Percentiles rank a stretch among this genome's conserved stretches.
Conservation (phyloP, 2,113 vertebrate genomes). For the Speoplatyrhinus poulsoni region DNA sequence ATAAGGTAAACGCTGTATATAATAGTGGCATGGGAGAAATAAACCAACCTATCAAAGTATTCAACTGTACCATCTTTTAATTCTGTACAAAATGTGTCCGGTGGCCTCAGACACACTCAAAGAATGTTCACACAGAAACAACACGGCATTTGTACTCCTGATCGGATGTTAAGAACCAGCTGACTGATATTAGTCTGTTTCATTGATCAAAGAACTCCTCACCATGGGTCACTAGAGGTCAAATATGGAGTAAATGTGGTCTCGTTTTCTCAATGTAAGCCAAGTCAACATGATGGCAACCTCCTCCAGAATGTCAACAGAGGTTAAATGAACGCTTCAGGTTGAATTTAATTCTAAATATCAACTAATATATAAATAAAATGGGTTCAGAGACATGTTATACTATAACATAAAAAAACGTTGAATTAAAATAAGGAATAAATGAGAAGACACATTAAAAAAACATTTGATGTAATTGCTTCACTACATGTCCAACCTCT, state of each 20-base stretch:
- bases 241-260: not conserved
- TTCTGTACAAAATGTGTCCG: constrained; percentile 53
- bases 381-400: constrained; percentile 23
- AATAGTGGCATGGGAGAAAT: not conserved
- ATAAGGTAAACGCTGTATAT: too few relatives aligned
- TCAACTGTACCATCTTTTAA: constrained; percentile 51
- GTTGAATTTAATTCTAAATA: constrained; percentile 24
- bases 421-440: constrained; percentile 12
- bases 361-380: constrained; percentile 29
- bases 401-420: constrained; percentile 40
- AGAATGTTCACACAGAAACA: constrained; percentile 26
- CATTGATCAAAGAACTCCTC: constrained; percentile 4
- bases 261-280: not conserved
- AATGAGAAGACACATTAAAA: constrained; percentile 1
- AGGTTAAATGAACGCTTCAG: constrained; percentile 28
- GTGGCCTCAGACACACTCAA: constrained; percentile 17
- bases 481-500: constrained; percentile 15
- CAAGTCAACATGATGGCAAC: constrained; percentile 9
- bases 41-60: not conserved
- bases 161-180: not conserved
- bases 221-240: not conserved
- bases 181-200: not conserved
- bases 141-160: not conserved
- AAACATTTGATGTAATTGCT: constrained; percentile 7
- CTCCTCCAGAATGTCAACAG: constrained; percentile 10